phyloP scores from a whole-genome alignment of 2,797 vertebrate genomes.

The Setipinna tenuifilis region DNA sequence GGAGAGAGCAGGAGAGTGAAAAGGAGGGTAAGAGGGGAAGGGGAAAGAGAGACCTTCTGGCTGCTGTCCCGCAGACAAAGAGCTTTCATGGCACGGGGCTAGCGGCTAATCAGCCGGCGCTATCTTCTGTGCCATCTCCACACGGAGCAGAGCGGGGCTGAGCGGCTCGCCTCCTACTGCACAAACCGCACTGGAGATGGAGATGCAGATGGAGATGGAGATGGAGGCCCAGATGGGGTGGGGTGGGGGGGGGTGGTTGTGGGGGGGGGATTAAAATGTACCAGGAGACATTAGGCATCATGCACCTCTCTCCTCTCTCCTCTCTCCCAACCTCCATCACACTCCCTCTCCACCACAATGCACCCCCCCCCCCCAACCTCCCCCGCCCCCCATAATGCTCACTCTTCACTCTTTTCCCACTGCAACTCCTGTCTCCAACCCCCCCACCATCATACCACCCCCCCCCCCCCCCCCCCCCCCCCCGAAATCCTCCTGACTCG shows the following conservation, averaged over 20 bases:
- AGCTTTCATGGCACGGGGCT: constrained; percentile 60
- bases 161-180: constrained; percentile 63
- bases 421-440: too few relatives aligned
- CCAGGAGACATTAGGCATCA: neutral
- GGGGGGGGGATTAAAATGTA: neutral
- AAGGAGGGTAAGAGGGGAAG: neutral
- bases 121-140: constrained; percentile 19
- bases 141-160: too few relatives aligned
- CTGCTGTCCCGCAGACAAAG: constrained; percentile 78
- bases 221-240: neutral
- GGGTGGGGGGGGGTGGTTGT: neutral
- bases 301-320: too few relatives aligned
- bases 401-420: too few relatives aligned
- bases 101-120: neutral
- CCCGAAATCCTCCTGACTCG: neutral
- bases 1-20: neutral
- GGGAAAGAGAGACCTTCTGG: constrained; percentile 48
- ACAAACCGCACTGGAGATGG: constrained; percentile 67
- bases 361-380: too few relatives aligned
- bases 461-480: too few relatives aligned
- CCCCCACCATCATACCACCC: too few relatives aligned
- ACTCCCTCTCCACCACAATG: too few relatives aligned
- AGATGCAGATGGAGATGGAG: constrained; percentile 25
- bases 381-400: too few relatives aligned
- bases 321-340: too few relatives aligned